These are phyloP conservation scores for honey bee (Apis mellifera) DNA, from an alignment of 1,140 invertebrate genomes.

Conservation along the genomic window DNA sequence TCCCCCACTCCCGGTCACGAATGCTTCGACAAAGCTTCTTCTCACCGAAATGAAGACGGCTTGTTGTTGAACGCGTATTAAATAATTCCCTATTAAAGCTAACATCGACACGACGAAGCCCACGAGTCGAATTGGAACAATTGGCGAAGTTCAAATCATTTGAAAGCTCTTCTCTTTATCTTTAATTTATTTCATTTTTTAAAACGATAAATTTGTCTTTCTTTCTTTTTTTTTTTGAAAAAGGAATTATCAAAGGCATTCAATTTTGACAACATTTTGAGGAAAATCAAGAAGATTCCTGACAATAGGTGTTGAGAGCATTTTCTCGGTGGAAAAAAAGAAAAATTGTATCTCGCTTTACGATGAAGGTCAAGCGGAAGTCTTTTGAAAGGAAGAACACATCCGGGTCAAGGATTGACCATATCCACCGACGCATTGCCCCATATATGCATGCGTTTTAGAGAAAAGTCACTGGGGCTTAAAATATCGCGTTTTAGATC, in stretches of 20 bases:
- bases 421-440: no score
- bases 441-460: neutral
- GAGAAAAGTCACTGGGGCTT: neutral
- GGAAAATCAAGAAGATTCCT: neutral
- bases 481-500: neutral
- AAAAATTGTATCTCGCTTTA: constrained; percentile 5
- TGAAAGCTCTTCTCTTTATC: no score
- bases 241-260: neutral
- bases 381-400: constrained; percentile 9
- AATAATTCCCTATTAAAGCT: constrained; percentile 38
- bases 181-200: no score
- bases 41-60: constrained; percentile 15
- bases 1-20: neutral
- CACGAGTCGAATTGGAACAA: neutral
- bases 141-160: neutral
- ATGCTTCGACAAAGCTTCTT: constrained; percentile 31
- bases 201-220: no score
- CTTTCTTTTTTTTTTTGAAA: no score
- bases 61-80: constrained; percentile 5
- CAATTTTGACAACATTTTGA: neutral
- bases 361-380: constrained; percentile 21
- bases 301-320: neutral
- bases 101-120: neutral
- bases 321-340: no score
- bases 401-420: constrained; percentile 23